A percentile compares a stretch with the other conserved stretches of the same genome.
Evolutionary conservation across 2,113 vertebrate species (phyloP).

Genomic region (Willisornis vidua): DNA sequence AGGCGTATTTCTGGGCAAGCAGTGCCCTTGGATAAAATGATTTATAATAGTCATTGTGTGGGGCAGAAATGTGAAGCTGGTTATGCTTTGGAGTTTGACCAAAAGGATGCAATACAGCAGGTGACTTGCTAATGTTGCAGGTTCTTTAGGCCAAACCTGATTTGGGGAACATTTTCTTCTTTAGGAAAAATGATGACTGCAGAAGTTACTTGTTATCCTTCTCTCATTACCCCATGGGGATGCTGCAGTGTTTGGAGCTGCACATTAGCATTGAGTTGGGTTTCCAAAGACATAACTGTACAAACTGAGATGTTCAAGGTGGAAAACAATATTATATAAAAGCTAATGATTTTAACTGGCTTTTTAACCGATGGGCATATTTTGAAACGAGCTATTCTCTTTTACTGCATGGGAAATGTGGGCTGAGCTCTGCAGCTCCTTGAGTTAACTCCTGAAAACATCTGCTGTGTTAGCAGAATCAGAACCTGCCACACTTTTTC

Average conservation of each 20-base stretch:
- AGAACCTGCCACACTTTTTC: not conserved
- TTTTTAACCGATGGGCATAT: not conserved
- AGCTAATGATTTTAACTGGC: not conserved
- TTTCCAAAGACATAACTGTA: not conserved
- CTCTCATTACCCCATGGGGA: not conserved
- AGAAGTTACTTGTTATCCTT: not conserved
- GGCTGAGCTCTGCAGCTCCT: conserved; percentile 3
- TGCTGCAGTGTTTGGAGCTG: not conserved
- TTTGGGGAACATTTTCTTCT: not conserved
- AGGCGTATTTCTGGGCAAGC: accelerated
- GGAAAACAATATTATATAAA: conserved; percentile 22
- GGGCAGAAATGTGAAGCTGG: not conserved
- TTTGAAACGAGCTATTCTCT: conserved; percentile 17
- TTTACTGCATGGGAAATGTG: not conserved
- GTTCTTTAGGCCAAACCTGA: not conserved
- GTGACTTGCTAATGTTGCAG: not conserved
- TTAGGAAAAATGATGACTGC: not conserved
- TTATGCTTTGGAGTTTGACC: not conserved
- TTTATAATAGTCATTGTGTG: accelerated
- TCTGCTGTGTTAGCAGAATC: not conserved
- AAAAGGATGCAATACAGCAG: not conserved
- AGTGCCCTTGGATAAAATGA: not conserved
- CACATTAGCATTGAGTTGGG: not conserved
- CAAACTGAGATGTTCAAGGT: conserved; percentile 22
- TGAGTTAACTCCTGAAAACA: not conserved